Base-by-base conservation (phyloP, 2,113 vertebrate species). In the Oriolus oriolus region DNA sequence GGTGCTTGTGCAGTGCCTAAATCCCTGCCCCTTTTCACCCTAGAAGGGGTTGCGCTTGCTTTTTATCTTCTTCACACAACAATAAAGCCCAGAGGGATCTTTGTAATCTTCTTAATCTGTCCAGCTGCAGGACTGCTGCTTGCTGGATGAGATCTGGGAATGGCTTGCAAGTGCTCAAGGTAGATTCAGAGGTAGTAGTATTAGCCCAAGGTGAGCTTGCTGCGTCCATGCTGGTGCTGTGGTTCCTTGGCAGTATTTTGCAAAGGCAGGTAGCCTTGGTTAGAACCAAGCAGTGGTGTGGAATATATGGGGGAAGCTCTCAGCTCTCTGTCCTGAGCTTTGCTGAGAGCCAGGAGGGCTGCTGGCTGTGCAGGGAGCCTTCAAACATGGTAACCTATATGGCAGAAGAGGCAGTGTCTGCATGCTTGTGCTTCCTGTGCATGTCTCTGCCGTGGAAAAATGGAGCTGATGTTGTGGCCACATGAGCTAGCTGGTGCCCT, bases 271-370 rank as follows among this genome's bases (percentile, higher is more conserved):
- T 41, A 24, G n/a, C 53, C 30, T 88, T 79, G 41, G 28, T 66
- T 69, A 66, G 57, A 88, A 42, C 26, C 27, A n/a, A 75, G 26
- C 28, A 63, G 31, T 33, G 22, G 9, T 22, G 30, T 71, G 45
- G 33, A 39, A 49, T 54, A 9, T 9, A 13, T 3, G 6, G n/a
- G 16, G 21, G 23, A 81, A 60, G 54, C 47, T 50, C 39, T 61
- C 42, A 30, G 26, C 27, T 57, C 2, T 5, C 37, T 77, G 13
- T 81, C 52, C 60, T 33, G 50, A 84, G 37, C 24, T 44, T 1
- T 2, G 14, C 44, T 3, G 2, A 0, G 0, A 85, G 56, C 53
- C 45, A 21, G 45, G 23, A 61, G 28, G 60, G 10, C 44, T 86
- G 23, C 63, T 66, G 31, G 31, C 44, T 53, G 14, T 18, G 30